phyloP scores from a whole-genome alignment of 2,888 invertebrate genomes.

The Ichneumon xanthorius region DNA sequence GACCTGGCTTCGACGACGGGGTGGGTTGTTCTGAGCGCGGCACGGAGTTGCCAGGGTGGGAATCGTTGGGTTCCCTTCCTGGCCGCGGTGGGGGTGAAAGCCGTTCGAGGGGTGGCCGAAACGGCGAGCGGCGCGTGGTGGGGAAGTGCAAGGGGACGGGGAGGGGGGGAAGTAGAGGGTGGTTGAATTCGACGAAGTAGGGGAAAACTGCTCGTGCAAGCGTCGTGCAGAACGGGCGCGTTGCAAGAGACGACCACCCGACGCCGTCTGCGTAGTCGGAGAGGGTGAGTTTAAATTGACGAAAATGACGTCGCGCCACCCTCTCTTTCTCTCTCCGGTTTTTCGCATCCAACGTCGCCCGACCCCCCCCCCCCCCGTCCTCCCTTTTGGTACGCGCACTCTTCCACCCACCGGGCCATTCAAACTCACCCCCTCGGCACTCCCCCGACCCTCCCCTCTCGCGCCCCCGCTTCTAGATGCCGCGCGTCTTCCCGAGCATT shows the following conservation, averaged over 20 bases:
- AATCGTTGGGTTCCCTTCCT: slow-evolving; percentile 33
- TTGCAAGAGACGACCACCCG: slow-evolving; percentile 64
- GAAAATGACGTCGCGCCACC: slow-evolving; percentile 80
- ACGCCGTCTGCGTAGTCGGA: slow-evolving; percentile 54
- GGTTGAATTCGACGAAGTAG: slow-evolving; percentile 53
- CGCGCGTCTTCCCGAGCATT: slow-evolving; percentile 60
- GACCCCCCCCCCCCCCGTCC: slow-evolving; percentile 25
- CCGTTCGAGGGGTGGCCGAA: not conserved
- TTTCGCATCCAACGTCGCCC: slow-evolving; percentile 32
- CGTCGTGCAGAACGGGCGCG: slow-evolving; percentile 62
- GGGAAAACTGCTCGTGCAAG: slow-evolving; percentile 49
- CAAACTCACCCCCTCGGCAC: slow-evolving; percentile 20
- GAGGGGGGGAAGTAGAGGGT: not conserved
- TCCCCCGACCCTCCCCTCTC: slow-evolving; percentile 32
- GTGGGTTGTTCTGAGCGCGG: slow-evolving; percentile 58
- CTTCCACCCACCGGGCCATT: slow-evolving; percentile 45
- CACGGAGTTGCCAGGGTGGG: slow-evolving; percentile 33
- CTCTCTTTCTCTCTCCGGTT: slow-evolving; percentile 17
- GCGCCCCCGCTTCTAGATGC: slow-evolving; percentile 44
- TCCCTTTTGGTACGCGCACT: slow-evolving; percentile 29
- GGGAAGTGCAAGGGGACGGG: slow-evolving; percentile 52
- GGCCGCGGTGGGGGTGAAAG: not conserved
- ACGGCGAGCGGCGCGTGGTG: not conserved
- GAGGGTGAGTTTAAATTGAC: slow-evolving; percentile 80
- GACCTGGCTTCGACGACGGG: slow-evolving; percentile 72